Conservation (phyloP, 2,888 invertebrate species). For the Chesias legatella region DNA sequence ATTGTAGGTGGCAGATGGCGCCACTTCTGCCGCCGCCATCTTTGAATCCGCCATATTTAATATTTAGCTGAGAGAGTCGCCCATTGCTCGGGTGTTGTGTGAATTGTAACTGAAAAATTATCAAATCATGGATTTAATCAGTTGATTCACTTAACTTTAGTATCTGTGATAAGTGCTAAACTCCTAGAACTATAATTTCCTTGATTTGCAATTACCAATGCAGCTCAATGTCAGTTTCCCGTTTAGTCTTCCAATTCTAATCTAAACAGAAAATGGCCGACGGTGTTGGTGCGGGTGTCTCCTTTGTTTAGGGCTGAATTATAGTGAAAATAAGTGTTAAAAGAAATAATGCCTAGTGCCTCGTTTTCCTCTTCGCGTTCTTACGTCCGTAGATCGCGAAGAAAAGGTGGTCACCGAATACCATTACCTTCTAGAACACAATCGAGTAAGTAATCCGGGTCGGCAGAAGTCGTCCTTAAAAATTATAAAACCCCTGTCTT, state of each 20-base stretch:
- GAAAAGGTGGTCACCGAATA: constrained; percentile 94
- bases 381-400: constrained; percentile 94
- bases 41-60: constrained; percentile 77
- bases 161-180: constrained; percentile 65
- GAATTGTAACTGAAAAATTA: constrained; percentile 58
- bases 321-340: constrained; percentile 75
- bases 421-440: constrained; percentile 89
- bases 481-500: constrained; percentile 40
- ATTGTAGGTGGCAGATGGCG: constrained; percentile 17
- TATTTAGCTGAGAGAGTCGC: constrained; percentile 74
- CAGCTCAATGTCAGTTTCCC: constrained; percentile 61
- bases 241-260: constrained; percentile 75
- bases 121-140: constrained; percentile 68
- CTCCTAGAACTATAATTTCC: constrained; percentile 44
- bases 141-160: constrained; percentile 59
- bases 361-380: constrained; percentile 96
- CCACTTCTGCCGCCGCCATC: constrained; percentile 52
- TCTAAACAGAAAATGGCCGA: constrained; percentile 91
- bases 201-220: constrained; percentile 51
- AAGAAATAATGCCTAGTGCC: constrained; percentile 94
- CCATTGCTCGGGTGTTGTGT: constrained; percentile 67
- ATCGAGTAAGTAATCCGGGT: constrained; percentile 86
- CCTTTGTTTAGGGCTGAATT: constrained; percentile 88
- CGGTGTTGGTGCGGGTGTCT: constrained; percentile 88
- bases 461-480: constrained; percentile 65